Base-by-base conservation (phyloP, 1,140 invertebrate genomes). In the Rhopalosiphum padi region DNA sequence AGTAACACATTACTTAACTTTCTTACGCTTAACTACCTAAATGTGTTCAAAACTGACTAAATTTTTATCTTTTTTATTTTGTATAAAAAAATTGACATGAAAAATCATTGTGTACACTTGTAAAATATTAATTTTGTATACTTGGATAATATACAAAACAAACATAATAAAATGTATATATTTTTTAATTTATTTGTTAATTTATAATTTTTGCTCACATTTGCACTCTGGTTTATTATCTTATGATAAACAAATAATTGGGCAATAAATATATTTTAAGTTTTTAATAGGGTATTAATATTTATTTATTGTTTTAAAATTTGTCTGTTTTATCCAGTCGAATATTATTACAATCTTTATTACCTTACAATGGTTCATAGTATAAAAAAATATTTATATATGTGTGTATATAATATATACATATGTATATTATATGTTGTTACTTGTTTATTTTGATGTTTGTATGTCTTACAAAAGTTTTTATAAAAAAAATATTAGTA, bases 101-200 rank as follows among this genome's bases (percentile, higher is more conserved):
- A 51, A 43, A 93, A 92, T 92, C 77, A 86, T 93, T 55, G 41
- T 93, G 91, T 92, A 85, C 85, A 86, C 35, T 93, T 93, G 91
- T 93, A 83, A 93, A 86, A 93, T 93, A 93, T 93, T 93, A 93
- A 93, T 93, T 93, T 93, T 93, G 91, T 93, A 93, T 93, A 92
- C n/a, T 92, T 92, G 23, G 8, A 41, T 90, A 90, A 90, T 83
- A 92, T 92, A 93, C 91, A 93, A 93, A 93, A 55, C 48, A 93
- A 93, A 48, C 35, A 15, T 86, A 93, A 86, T 92, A 86, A 86
- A 86, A 55, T 93, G 91, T 93, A 93, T 92, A 92, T 93, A 93
- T 93, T 93, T 92, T 90, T 93, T 55, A 86, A 93, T 93, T 93
- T 53, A 55, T 85, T 93, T 93, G 91, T 93, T 86, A 85, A 41